phyloP scores from a whole-genome alignment of 35 echinoderm and acorn worm genomes.

The Lytechinus pictus region DNA sequence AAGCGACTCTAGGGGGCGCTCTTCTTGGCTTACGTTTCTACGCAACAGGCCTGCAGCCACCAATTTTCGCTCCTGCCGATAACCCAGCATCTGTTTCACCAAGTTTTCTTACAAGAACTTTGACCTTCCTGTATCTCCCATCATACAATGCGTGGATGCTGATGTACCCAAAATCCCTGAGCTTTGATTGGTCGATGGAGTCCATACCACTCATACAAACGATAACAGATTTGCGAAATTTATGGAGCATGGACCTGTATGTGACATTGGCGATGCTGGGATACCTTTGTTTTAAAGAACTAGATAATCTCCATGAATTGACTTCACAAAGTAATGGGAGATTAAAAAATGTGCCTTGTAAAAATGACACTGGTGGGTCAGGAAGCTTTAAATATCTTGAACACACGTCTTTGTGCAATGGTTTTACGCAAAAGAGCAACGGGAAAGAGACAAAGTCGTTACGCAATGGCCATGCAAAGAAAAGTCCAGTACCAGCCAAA shows the following conservation, averaged over 20 bases:
- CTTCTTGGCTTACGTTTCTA: conserved; percentile 76
- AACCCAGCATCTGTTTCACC: conserved; percentile 89
- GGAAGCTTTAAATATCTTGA: neutral
- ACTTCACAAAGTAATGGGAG: neutral
- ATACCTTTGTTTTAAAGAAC: conserved; percentile 36
- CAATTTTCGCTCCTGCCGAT: conserved; percentile 87
- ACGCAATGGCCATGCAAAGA: conserved; percentile 20
- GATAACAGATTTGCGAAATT: conserved; percentile 74
- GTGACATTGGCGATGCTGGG: neutral
- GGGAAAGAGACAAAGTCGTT: conserved; percentile 23
- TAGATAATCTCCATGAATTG: conserved; percentile 8
- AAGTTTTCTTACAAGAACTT: conserved; percentile 78
- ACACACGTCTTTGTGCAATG: neutral
- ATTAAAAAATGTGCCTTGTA: conserved; percentile 36
- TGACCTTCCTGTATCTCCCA: conserved; percentile 88
- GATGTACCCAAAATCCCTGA: conserved; percentile 77
- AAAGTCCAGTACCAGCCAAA: neutral
- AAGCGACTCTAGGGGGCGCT: conserved; percentile 48
- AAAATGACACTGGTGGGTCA: neutral
- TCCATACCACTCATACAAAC: conserved; percentile 77
- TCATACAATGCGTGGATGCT: conserved; percentile 88
- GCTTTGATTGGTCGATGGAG: conserved; percentile 99
- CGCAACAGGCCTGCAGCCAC: conserved; percentile 74
- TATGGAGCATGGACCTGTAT: conserved; percentile 67
- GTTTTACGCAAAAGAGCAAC: conserved; percentile 34